Conservation (phyloP, 2,113 vertebrate species). For the Peromyscus californicus region DNA sequence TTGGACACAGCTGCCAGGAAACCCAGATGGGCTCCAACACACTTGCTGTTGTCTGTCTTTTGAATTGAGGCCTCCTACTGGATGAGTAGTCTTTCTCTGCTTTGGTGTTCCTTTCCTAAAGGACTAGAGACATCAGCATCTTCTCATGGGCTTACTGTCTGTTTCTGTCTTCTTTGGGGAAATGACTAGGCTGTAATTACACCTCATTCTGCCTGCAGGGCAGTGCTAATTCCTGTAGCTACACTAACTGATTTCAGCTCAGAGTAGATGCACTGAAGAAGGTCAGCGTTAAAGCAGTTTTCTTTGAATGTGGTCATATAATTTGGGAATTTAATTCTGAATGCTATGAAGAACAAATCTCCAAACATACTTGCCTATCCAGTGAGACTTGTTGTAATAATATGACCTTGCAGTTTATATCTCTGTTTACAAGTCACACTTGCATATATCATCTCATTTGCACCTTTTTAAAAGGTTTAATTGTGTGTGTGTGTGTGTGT, state of each 20-base stretch:
- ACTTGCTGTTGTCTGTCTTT: background rate
- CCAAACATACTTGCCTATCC: background rate
- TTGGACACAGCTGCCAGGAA: too few relatives aligned
- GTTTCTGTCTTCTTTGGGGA: background rate
- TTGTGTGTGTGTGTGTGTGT: background rate
- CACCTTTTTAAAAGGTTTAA: background rate
- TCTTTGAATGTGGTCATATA: background rate
- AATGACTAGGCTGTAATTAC: background rate
- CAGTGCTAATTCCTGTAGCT: background rate
- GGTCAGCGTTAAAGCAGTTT: background rate
- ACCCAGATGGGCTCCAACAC: too few relatives aligned
- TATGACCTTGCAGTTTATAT: slow-evolving; percentile 16
- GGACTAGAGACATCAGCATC: background rate
- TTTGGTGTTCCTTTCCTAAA: background rate
- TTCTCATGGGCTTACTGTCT: background rate
- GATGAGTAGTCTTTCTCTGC: background rate
- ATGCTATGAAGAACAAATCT: slow-evolving; percentile 18
- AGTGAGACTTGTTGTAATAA: slow-evolving; percentile 29
- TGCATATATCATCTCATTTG: background rate
- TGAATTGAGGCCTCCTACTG: background rate
- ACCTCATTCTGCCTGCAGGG: background rate
- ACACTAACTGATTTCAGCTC: background rate
- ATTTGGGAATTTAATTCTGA: background rate
- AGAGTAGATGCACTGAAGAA: background rate
- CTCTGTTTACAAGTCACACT: slow-evolving; percentile 44